A percentile compares a stretch with the other conserved stretches of the same genome.
Conservation (phyloP, 1,140 invertebrate species). For the Heliconius eleuchia region DNA sequence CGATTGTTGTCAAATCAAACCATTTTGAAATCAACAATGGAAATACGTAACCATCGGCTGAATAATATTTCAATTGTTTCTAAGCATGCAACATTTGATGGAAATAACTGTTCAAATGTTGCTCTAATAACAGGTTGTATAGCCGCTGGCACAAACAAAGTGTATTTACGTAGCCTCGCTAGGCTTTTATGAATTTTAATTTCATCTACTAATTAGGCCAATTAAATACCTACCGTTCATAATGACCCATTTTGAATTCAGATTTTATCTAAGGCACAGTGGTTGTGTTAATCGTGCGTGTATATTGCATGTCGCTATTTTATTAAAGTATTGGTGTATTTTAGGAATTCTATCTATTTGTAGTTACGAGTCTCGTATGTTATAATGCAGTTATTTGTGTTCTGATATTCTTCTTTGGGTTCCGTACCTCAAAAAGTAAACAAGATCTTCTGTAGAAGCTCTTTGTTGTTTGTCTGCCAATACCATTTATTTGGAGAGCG, state of each 20-base stretch:
- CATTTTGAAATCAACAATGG: constrained; percentile 15
- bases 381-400: not conserved
- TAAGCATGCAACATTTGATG: constrained; percentile 65
- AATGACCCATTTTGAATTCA: constrained; percentile 33
- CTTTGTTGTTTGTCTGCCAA: too few species aligned
- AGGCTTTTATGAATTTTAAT: constrained; percentile 28
- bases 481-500: too few species aligned
- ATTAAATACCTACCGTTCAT: constrained; percentile 30
- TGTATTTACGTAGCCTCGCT: constrained; percentile 38
- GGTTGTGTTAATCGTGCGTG: constrained; percentile 26
- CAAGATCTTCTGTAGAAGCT: too few species aligned
- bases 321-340: not conserved
- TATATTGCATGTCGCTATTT: constrained; percentile 4
- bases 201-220: constrained; percentile 29
- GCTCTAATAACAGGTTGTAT: constrained; percentile 65
- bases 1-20: constrained; percentile 18
- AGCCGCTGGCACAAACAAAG: constrained; percentile 59
- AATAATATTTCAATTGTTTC: constrained; percentile 47
- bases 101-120: constrained; percentile 63
- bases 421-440: too few species aligned
- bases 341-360: not conserved
- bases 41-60: constrained; percentile 10
- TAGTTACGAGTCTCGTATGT: not conserved
- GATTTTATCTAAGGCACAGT: constrained; percentile 24
- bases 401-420: too few species aligned